Base-by-base conservation (phyloP, 2,888 invertebrate genomes). In the Athetis lepigone region DNA sequence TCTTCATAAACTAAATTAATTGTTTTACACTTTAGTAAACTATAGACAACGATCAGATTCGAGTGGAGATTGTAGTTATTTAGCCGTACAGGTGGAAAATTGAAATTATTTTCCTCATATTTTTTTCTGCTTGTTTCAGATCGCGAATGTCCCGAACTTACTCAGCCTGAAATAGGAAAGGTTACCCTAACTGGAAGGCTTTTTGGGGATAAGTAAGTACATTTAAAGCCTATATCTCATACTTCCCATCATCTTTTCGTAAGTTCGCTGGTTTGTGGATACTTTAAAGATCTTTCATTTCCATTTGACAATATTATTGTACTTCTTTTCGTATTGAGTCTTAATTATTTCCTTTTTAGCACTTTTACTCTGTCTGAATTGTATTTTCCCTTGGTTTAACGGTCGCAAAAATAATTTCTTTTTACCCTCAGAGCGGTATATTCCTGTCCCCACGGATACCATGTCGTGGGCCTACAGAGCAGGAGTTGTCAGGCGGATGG, bases 401-500 rank as follows among this genome's bases (percentile, higher is more conserved):
- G 25, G 4, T 25, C 3, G 6, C 6, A 25, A 25, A 25, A 4
- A 25, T 13, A 19, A 47, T 27, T 46, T 8, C n/a, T 62, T 51
- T 5, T 27, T 1, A 23, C 27, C 45, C 13, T 7, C 68, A 96
- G 97, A 64, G 98, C 98, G 0, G 96, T 96, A 33, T 99, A 98
- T 90, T 96, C 97, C 5, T 99, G 99, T 89, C 97, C 98, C 18
- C 97, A 97, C 54, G 98, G 98, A 0, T 98, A 97, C 91, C 97
- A 97, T 87, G 97, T 98, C 66, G 97, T 98, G 0, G 99, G 99
- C 0, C 95, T 98, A 0, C 97, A 97, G 83, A 98, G 98, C 85
- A 95, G 99, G 54, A 96, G 97, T 67, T 99, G 99, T 88, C 97
- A 98, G 81, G 98, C 98, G 0, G 99, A 99, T 88, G 98, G 99